Evolutionary conservation across 1,140 invertebrate species (phyloP).

Genomic region (Anastrepha ludens): DNA sequence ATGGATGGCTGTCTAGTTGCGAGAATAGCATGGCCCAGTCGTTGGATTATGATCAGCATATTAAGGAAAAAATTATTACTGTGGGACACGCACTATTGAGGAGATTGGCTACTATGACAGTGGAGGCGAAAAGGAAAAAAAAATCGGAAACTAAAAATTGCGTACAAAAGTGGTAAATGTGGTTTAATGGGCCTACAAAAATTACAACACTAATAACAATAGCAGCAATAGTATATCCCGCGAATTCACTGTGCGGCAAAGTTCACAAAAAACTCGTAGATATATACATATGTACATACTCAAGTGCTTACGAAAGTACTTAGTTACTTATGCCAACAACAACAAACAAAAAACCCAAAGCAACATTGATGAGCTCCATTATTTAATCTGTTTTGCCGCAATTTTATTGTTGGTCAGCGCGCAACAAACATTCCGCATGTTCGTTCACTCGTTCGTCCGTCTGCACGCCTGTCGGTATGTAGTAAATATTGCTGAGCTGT

Average conservation of each 20-base stretch:
- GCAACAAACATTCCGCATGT: background rate
- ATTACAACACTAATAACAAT: background rate
- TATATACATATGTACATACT: background rate
- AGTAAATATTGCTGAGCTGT: background rate
- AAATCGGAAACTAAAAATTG: background rate
- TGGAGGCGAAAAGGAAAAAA: background rate
- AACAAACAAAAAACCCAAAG: background rate
- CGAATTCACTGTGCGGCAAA: background rate
- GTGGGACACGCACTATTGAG: background rate
- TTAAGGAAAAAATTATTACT: conserved; percentile 3
- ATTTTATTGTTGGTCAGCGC: conserved; percentile 28
- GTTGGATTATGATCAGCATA: conserved; percentile 5
- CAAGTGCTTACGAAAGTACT: background rate
- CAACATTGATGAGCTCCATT: conserved; percentile 5
- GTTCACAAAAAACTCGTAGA: background rate
- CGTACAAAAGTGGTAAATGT: conserved; percentile 19
- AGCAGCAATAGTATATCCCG: background rate
- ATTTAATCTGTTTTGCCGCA: conserved; percentile 33
- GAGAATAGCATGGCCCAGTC: background rate
- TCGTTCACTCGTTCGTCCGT: background rate
- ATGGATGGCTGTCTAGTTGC: background rate
- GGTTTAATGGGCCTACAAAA: background rate
- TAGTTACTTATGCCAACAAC: background rate
- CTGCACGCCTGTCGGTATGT: background rate
- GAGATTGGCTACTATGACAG: background rate